Conservation (phyloP, 2,888 invertebrate species). For the Clanis bilineata region DNA sequence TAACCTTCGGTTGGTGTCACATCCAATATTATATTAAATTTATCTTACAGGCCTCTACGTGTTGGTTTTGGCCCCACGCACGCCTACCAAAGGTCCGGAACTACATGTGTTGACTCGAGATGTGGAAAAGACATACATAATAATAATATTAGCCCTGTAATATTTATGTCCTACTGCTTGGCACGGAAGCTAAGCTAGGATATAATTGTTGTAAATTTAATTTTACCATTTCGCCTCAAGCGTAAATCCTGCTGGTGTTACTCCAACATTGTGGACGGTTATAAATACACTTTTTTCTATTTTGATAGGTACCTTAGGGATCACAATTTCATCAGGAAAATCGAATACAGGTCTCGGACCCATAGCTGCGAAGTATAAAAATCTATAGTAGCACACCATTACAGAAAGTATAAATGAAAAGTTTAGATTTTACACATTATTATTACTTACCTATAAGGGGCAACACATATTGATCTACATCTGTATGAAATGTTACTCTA, state of each 20-base stretch:
- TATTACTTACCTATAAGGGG: constrained; percentile 81
- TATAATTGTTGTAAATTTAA: neutral
- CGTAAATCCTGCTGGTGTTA: constrained; percentile 58
- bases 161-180: no score
- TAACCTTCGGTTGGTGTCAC: no score
- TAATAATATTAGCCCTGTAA: no score
- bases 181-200: no score
- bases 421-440: neutral
- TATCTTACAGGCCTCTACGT: no score
- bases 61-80: no score
- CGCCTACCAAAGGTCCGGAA: no score
- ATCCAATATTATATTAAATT: no score
- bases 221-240: constrained; percentile 58
- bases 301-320: constrained; percentile 64
- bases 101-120: no score
- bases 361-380: constrained; percentile 52
- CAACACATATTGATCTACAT: constrained; percentile 76
- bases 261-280: constrained; percentile 56
- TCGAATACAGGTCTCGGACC: constrained; percentile 68
- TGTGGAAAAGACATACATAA: no score
- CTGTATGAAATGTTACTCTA: constrained; percentile 77
- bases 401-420: neutral
- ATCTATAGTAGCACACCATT: no score
- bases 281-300: constrained; percentile 49
- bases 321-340: constrained; percentile 60